Base-by-base conservation (phyloP, 1,140 invertebrate species). In the Dendrolimus punctatus region DNA sequence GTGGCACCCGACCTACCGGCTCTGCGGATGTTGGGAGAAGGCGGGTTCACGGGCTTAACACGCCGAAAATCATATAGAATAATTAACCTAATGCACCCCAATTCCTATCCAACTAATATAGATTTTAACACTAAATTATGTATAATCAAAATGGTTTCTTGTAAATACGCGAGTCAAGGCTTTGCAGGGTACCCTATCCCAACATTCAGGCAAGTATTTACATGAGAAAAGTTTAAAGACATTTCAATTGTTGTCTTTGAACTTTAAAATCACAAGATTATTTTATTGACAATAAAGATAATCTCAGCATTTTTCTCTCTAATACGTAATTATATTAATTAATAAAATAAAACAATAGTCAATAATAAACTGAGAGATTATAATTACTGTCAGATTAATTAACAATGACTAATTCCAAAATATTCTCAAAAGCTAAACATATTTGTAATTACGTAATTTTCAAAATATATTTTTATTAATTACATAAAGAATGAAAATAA, bases 111-210 rank as follows among this genome's bases (percentile, higher is more conserved):
- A 62, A 42, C 38, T 42, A 50, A 41, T 23, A 41, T 50, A 41
- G 5, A 41, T 9, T 41, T 41, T 5, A 23, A 8, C 10, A 5
- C 7, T 8, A 50, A 36, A 10, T 41, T 50, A 23, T 23, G 23
- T 23, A 2, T 23, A 23, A 23, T 23, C 23, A 23, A 23, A 23
- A 23, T 23, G 23, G 23, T 23, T 23, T 23, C 23, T 50, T 4
- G 41, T 36, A 52, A 46, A 48, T 48, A 39, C 67, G 66, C 66
- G 64, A 60, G 66, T 72, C 60, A 76, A 74, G 71, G 81, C 76
- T 90, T 89, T 91, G 91, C 93, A 94, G 94, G 94, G 94, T 95
- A 95, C 95, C 95, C 95, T 96, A 95, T 96, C 95, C 95, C 95
- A 96, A 96, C 95, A 96, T 96, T 96, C 95, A 96, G 95, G 95